Evolutionary conservation across 2,888 invertebrate genomes (phyloP), one percentile per base, ranked within the genome.

Genomic region (Desoria tigrina): DNA sequence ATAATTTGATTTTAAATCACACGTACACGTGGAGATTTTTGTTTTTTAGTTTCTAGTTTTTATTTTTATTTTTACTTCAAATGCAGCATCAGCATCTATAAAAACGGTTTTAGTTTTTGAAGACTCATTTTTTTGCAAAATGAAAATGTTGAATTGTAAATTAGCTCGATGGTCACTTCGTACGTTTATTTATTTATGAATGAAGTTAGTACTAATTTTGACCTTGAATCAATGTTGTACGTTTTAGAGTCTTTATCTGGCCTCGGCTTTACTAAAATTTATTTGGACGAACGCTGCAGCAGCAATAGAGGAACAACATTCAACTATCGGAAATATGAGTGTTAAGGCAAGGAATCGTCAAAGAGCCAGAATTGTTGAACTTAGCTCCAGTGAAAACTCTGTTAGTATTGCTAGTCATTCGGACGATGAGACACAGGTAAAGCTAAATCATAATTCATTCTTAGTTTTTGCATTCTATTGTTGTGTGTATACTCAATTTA

Each of bases 211-310:
- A n/a, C n/a, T 9, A 42, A 28, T 37, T 57, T 45, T 63, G 26
- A 49, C 24, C 45, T 61, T 59, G 6, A 18, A 58, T 65, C 24
- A 42, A 57, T 50, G 24, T 26, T 26, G 53, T 26, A 66, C 72
- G 68, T 79, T 80, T 37, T 83, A 92, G 87, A 95, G 94, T 75
- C 84, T 95, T 70, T 92, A 91, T 80, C 84, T 95, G 72, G 91
- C 94, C 1, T 94, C 93, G 2, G 92, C 93, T 1, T 81, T 95
- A 68, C 91, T 91, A 74, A 94, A 94, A 78, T 89, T 92, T 76
- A 88, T 95, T 80, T 95, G 94, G 94, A 89, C 91, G 1, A 88
- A 91, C 27, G 80, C 79, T 26, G 80, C 79, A 70, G 76, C 79
- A 28, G 78, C 77, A 1, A 77, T 77, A 56, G 74, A 74, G n/a